Conservation (phyloP, 2,113 vertebrate genomes). For the Glaucidium brasilianum region DNA sequence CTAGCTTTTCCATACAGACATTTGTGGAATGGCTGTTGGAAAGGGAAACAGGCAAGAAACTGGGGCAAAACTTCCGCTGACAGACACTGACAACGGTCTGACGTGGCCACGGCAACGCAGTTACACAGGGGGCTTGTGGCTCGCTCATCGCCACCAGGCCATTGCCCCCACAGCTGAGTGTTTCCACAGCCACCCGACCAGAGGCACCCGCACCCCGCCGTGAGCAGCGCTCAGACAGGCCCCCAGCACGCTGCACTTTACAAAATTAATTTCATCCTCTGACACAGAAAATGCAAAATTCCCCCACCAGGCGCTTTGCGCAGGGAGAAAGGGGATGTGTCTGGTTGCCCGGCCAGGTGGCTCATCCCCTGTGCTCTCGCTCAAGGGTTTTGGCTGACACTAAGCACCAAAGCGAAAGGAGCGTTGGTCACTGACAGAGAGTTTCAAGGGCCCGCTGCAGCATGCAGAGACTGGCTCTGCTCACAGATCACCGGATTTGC, state of each 20-base stretch:
- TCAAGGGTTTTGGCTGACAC: background rate
- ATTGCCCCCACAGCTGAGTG: background rate
- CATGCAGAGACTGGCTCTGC: background rate
- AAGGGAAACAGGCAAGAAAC: background rate
- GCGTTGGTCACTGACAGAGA: background rate
- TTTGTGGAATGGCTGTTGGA: constrained; percentile 13
- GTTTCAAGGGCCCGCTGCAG: background rate
- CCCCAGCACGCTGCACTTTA: background rate
- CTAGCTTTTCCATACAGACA: constrained; percentile 7
- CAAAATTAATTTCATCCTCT: background rate
- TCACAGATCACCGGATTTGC: background rate
- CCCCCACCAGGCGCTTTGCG: background rate
- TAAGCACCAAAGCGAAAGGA: background rate
- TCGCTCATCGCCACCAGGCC: background rate
- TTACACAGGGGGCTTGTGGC: background rate
- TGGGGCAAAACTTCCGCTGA: background rate
- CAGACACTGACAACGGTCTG: background rate
- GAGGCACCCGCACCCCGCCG: background rate
- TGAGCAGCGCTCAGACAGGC: background rate
- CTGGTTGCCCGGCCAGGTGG: background rate
- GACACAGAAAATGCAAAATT: background rate
- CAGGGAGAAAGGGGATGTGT: background rate
- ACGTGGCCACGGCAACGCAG: background rate
- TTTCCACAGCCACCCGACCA: background rate
- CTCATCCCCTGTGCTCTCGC: background rate